phyloP scores from a whole-genome alignment of 2,888 invertebrate genomes.

The Ophion costatus region DNA sequence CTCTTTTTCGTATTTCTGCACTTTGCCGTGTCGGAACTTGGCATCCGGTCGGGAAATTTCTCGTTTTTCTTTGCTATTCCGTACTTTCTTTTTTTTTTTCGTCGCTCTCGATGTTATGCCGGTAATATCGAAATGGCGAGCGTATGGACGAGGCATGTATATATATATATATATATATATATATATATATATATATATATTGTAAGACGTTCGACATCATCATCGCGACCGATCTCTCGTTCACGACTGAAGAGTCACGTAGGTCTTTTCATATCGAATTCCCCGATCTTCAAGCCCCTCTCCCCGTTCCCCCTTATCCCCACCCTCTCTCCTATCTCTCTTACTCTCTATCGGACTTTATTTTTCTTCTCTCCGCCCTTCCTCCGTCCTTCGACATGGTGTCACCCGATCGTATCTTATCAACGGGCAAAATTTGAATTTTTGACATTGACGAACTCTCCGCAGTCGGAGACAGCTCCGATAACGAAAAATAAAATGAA shows the following conservation, averaged over 20 bases:
- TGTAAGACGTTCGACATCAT: constrained; percentile 16
- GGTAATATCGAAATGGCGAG: constrained; percentile 41
- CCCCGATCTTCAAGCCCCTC: constrained; percentile 38
- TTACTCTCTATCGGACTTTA: constrained; percentile 6
- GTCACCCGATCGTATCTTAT: constrained; percentile 35
- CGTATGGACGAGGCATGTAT: constrained; percentile 4
- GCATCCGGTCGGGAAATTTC: constrained; percentile 23
- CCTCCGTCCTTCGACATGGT: constrained; percentile 22
- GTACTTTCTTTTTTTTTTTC: constrained; percentile 26
- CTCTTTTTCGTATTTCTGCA: constrained; percentile 31
- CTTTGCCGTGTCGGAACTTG: constrained; percentile 17
- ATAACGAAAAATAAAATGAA: not conserved
- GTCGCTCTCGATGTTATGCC: constrained; percentile 23
- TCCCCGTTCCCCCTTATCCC: not conserved
- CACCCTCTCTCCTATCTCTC: not conserved
- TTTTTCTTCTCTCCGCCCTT: constrained; percentile 2
- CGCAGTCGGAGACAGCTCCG: not conserved
- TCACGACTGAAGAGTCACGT: constrained; percentile 57
- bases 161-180: constrained; percentile 13
- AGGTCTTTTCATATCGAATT: constrained; percentile 62
- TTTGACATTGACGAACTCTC: constrained; percentile 16
- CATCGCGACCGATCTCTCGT: constrained; percentile 47
- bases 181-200: not conserved
- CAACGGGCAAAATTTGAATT: constrained; percentile 23
- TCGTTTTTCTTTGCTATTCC: constrained; percentile 22